Conservation (phyloP, 2,797 vertebrate species). For the Coracias cyanogaster region DNA sequence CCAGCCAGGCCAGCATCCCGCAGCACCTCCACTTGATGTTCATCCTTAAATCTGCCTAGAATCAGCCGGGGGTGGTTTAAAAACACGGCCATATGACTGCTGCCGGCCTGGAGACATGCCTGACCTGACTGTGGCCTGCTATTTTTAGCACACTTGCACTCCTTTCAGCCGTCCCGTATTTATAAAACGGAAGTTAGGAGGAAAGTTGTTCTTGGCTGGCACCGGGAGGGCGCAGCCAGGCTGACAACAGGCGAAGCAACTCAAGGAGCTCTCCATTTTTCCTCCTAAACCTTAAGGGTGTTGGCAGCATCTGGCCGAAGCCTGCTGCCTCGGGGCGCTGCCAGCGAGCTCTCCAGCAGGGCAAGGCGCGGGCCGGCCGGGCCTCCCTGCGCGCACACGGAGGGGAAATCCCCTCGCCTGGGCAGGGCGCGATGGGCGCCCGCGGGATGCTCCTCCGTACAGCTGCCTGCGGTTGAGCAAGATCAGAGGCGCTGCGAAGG, state of each 20-base stretch:
- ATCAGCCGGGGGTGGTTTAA: not conserved
- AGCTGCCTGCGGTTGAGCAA: not conserved
- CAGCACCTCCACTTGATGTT: not conserved
- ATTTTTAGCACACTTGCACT: not conserved
- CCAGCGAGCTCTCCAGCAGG: not conserved
- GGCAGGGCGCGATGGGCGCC: not conserved
- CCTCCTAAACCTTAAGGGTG: not conserved
- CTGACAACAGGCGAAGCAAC: not conserved
- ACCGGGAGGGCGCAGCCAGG: not conserved
- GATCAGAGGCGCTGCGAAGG: not conserved
- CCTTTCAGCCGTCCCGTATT: not conserved
- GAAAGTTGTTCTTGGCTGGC: conserved; percentile 43
- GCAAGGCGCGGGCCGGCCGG: not conserved
- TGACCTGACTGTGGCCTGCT: conserved; percentile 29
- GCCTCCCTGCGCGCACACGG: not conserved
- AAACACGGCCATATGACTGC: not conserved
- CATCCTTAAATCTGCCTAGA: not conserved
- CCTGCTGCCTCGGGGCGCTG: not conserved
- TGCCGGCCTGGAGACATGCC: conserved; percentile 1
- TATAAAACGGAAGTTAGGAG: conserved; percentile 5
- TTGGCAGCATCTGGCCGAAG: not conserved
- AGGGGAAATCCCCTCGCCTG: not conserved
- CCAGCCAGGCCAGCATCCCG: not conserved
- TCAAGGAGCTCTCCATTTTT: not conserved
- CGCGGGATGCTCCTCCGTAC: not conserved